Base-by-base conservation (phyloP, 1,140 invertebrate genomes). In the Zaprionus lachaisei region DNA sequence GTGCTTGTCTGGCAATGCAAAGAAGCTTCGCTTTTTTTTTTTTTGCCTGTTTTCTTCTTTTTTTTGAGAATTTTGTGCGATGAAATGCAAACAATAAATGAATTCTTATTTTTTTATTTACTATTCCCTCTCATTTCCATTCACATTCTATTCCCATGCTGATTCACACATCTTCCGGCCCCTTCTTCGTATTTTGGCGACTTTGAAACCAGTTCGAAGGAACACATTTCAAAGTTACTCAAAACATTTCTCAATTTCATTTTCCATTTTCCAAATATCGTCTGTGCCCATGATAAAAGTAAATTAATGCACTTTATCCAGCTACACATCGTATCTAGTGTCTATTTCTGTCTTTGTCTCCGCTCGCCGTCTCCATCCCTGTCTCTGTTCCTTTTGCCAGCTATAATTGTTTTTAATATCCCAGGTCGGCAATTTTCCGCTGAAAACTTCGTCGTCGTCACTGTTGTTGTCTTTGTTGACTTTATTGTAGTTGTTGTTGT, bases 11-110 rank as follows among this genome's bases (percentile, higher is more conserved):
- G 31, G 9, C 31, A 34, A 34, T 11, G 31, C 31, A 9, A 34
- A 34, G 31, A 34, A 11, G 31, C 31, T 34, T 34, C 31, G 31
- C 9, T 34, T 34, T 34, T 34, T 34, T 34, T 0, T 31, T 31
- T 11, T 31, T 3, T 31, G 31, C 6, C 20, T 20, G 1, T 20
- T 28, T 28, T 1, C 55, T 41, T 79, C 38, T 51, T 55, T 74
- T 78, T 51, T 11, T 57, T 17, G 51, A 55, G n/a, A 57, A 64
- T 68, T 56, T 66, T 57, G 44, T 49, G 60, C 60, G 60, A 12
- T 56, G 55, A 66, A 81, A 77, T 58, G 54, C 76, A 83, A 80
- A 83, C 72, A 83, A 73, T 66, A 80, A 44, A 72, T 77, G 51
- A 66, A 83, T 70, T 79, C 69, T 66, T 83, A 83, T 83, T 54